Evolutionary conservation across 2,888 invertebrate genomes (phyloP).

Genomic region (Furcula furcula): DNA sequence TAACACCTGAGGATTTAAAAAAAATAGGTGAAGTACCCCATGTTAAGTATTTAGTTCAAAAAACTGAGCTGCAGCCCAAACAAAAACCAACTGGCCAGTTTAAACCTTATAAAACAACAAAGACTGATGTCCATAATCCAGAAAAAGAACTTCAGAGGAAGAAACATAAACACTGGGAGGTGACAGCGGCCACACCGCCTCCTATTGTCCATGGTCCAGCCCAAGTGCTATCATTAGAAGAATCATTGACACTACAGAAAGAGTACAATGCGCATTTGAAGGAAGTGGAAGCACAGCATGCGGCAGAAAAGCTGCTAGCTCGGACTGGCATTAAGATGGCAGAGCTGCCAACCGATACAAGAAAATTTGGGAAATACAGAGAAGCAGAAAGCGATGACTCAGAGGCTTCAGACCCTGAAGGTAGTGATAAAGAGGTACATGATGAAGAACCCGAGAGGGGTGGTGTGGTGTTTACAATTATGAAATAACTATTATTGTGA

Average conservation of each 20-base stretch:
- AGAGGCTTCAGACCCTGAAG: constrained; percentile 60
- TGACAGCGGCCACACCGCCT: constrained; percentile 84
- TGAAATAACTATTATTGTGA: constrained; percentile 45
- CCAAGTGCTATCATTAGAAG: constrained; percentile 75
- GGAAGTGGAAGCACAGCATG: constrained; percentile 79
- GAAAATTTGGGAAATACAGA: constrained; percentile 62
- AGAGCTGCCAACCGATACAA: constrained; percentile 49
- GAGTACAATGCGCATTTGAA: constrained; percentile 69
- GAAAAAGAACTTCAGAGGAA: constrained; percentile 74
- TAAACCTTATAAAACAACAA: constrained; percentile 82
- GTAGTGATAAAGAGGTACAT: constrained; percentile 78
- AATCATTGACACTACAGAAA: constrained; percentile 80
- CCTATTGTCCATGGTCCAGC: constrained; percentile 77
- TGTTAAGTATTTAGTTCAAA: constrained; percentile 78
- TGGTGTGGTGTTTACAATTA: constrained; percentile 77
- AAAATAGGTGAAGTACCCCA: constrained; percentile 73
- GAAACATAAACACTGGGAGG: constrained; percentile 81
- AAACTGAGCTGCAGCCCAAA: constrained; percentile 63
- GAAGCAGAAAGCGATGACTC: constrained; percentile 59
- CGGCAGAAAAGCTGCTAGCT: constrained; percentile 76
- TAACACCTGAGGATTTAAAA: constrained; percentile 75
- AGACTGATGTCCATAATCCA: constrained; percentile 77
- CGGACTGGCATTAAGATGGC: constrained; percentile 60
- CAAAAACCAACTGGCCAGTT: constrained; percentile 61
- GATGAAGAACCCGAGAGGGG: constrained; percentile 82